Conservation (phyloP, 2,113 vertebrate species). For the Craseonycteris thonglongyai region DNA sequence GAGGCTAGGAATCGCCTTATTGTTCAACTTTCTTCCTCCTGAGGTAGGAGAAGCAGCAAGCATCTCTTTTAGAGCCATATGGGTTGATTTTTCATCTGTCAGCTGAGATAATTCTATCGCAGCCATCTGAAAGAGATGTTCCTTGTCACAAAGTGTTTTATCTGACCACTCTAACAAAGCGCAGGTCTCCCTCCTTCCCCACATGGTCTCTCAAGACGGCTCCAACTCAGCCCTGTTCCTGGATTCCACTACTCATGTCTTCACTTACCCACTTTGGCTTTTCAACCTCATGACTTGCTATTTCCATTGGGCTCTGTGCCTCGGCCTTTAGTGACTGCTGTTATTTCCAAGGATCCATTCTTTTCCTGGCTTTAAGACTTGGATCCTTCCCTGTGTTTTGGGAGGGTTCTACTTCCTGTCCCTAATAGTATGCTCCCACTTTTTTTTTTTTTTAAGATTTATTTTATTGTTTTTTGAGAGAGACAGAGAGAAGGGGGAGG, state of each 20-base stretch:
- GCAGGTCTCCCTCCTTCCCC: not conserved
- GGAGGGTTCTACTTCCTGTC: not conserved
- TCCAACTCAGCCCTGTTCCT: not conserved
- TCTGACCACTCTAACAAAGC: not conserved
- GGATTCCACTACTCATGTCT: not conserved
- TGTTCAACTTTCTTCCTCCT: not conserved
- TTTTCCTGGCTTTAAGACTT: not conserved
- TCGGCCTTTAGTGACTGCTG: not conserved
- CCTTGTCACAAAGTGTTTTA: not conserved
- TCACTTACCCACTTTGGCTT: not conserved
- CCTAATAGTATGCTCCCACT: not conserved
- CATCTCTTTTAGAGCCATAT: not conserved
- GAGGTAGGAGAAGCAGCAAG: not conserved
- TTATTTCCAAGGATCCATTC: not conserved
- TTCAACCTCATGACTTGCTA: not conserved
- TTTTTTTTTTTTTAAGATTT: too few relatives aligned
- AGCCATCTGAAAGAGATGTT: not conserved
- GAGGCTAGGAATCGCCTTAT: not conserved
- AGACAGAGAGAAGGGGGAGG: too few relatives aligned
- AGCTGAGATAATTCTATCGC: not conserved
- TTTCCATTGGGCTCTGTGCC: not conserved
- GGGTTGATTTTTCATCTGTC: not conserved
- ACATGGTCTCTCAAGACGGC: not conserved
- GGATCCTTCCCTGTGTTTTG: not conserved
- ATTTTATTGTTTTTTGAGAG: too few relatives aligned